These are phyloP conservation scores for Entosphenus tridentatus DNA, from an alignment of 2,113 vertebrate genomes.

Conservation along the genomic window DNA sequence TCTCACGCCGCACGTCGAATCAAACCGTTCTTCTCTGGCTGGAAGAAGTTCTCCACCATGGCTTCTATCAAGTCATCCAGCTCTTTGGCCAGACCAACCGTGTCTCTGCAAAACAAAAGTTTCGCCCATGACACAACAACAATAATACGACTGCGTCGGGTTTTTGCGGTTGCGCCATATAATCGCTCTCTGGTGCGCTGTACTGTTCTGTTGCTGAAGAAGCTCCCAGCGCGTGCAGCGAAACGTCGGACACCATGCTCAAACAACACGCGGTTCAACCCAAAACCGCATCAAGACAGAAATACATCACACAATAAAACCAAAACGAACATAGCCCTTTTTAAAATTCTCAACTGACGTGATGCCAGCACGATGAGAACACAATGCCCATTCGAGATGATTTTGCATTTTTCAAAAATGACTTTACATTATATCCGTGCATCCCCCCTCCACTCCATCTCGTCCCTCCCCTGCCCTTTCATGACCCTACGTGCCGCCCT, in stretches of 20 bases:
- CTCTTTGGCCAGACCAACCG: constrained; percentile 46
- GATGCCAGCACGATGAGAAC: too few species aligned
- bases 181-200: background rate
- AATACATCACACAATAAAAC: too few species aligned
- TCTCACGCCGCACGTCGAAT: constrained; percentile 11
- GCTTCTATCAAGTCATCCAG: constrained; percentile 45
- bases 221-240: background rate
- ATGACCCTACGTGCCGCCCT: too few species aligned
- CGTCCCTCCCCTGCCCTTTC: too few species aligned
- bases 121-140: background rate
- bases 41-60: constrained; percentile 66
- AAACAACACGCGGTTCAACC: background rate
- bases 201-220: background rate
- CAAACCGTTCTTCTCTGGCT: constrained; percentile 65
- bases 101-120: constrained; percentile 30
- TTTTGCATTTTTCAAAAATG: too few species aligned
- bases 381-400: too few species aligned
- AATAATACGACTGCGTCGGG: background rate
- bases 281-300: background rate
- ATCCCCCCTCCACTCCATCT: too few species aligned
- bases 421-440: too few species aligned
- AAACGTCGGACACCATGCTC: background rate
- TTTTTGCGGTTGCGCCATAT: background rate
- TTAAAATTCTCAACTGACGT: too few species aligned
- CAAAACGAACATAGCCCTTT: too few species aligned